Percentiles rank a stretch among this genome's conserved stretches.
Conservation (phyloP, 2,113 vertebrate species). For the Vidua macroura region DNA sequence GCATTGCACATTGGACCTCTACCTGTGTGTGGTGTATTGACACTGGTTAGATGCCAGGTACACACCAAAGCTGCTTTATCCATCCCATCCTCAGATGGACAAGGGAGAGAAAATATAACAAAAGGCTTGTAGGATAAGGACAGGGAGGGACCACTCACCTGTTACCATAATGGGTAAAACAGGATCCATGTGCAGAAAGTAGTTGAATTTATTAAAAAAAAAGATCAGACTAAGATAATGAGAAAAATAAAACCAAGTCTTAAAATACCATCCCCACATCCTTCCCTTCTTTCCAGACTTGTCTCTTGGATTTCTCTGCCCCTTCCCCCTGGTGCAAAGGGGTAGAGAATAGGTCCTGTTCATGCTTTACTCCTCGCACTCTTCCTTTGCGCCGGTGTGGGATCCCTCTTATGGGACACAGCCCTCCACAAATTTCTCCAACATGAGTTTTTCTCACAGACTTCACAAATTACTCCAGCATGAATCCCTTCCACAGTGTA, state of each 20-base stretch:
- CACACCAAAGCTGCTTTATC: background rate
- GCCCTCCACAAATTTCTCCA: background rate
- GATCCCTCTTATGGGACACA: background rate
- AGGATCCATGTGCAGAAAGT: background rate
- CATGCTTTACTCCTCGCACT: background rate
- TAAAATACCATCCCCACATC: background rate
- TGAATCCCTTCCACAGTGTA: too few relatives aligned
- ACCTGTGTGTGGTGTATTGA: background rate
- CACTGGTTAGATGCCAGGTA: background rate
- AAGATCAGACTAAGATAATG: background rate
- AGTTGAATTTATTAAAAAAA: background rate
- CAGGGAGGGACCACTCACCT: background rate
- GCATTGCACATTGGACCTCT: background rate
- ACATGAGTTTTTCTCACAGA: background rate
- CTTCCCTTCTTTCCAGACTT: background rate
- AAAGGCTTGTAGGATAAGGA: background rate
- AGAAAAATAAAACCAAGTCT: background rate
- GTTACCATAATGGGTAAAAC: background rate
- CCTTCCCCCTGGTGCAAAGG: background rate
- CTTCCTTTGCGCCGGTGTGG: background rate
- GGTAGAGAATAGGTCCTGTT: background rate
- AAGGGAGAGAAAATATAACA: background rate
- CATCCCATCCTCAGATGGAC: background rate
- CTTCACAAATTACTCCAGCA: background rate
- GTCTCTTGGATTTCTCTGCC: background rate